Base-by-base conservation (phyloP, 2,797 vertebrate species). In the Falco concolor region DNA sequence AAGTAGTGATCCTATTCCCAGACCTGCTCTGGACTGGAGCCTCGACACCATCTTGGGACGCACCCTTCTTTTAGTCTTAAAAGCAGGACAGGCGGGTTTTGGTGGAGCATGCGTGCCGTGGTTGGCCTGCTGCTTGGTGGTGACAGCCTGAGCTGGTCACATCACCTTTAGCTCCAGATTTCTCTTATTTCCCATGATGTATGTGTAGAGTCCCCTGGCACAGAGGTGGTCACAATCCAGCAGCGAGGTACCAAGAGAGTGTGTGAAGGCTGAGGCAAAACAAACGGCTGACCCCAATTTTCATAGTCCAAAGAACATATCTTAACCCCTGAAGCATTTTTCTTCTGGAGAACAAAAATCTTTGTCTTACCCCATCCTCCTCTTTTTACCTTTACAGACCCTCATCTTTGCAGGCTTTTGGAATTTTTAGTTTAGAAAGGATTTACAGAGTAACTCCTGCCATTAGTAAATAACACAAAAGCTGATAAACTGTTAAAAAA, bases 401-500 rank as follows among this genome's bases (percentile, higher is more conserved):
- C 30, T 67, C 57, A 18, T 80, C 53, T 81, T 70, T 32, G 28
- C 40, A 83, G 42, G 10, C 60, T 64, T 84, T 63, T 30, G 65
- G 45, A 91, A 77, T 57, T 78, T 77, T 56, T 45, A 60, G 8
- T 85, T 91, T 53, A 15, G 56, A 75, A 36, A 63, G 44, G 63
- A 94, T 16, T 77, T 36, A 32, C 4, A 4, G 40, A 83, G 61
- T 36, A 67, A 88, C 86, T 79, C 49, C 56, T 85, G 76, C 53
- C 89, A 27, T 94, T 64, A 88, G 86, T 79, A 95, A 95, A 95
- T 84, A 95, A 57, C 56, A 61, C 70, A 90, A 95, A 81, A 93
- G 64, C 87, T 95, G 95, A 96, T 84, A 96, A 95, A 95, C 85
- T 90, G 88, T 79, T 93, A 90, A 92, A 92, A 95, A 94, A 88